Evolutionary conservation across 2,888 invertebrate species (phyloP).

Genomic region (Cephalotes varians): DNA sequence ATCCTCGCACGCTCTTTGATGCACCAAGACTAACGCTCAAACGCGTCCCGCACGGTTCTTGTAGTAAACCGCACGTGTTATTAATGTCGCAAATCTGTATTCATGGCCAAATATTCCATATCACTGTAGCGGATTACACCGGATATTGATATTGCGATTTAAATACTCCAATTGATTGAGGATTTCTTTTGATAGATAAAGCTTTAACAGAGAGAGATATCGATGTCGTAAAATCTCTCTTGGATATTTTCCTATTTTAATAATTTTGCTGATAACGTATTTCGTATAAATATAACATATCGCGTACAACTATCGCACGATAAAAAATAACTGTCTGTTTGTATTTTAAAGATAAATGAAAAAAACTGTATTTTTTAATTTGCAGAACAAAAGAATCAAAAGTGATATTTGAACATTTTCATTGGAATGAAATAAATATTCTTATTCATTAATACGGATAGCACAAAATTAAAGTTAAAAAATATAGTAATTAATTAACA

Average conservation of each 20-base stretch:
- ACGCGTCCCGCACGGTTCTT: slow-evolving; percentile 39
- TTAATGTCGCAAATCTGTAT: slow-evolving; percentile 24
- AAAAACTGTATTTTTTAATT: not conserved
- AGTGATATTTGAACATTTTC: not conserved
- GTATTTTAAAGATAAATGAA: not conserved
- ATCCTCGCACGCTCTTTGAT: slow-evolving; percentile 68
- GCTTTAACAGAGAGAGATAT: not conserved
- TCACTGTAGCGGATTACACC: not conserved
- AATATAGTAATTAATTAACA: slow-evolving; percentile 5
- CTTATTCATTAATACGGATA: not conserved
- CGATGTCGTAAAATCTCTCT: not conserved
- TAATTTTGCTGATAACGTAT: not conserved
- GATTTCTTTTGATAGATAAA: slow-evolving; percentile 28
- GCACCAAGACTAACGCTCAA: slow-evolving; percentile 47
- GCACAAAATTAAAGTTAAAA: not conserved
- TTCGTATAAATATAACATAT: not conserved
- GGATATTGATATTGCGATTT: slow-evolving; percentile 10
- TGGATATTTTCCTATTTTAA: not conserved
- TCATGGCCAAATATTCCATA: slow-evolving; percentile 15
- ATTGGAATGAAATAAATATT: not conserved
- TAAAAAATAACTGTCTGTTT: not conserved
- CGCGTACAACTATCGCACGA: not conserved
- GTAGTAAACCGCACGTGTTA: not conserved
- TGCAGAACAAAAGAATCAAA: not conserved
- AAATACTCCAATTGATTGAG: slow-evolving; percentile 22